These are phyloP conservation scores for Plagiodera versicolora DNA, from an alignment of 2,888 invertebrate species.

Conservation along the genomic window DNA sequence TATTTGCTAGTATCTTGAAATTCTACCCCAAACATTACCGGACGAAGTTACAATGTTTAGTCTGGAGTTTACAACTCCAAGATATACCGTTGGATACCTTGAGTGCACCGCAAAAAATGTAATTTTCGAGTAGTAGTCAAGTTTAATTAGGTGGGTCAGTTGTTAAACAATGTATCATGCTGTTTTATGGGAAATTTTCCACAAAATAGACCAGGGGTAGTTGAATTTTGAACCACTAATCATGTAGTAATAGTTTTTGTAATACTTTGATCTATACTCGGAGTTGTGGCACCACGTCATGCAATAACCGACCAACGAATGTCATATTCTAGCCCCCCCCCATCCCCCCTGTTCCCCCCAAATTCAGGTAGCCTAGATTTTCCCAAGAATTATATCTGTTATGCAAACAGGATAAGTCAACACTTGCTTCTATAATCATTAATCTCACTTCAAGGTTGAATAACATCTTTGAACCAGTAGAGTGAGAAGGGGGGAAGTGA, in stretches of 20 bases:
- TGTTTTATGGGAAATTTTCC: too few species aligned
- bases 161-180: too few species aligned
- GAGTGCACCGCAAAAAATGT: neutral
- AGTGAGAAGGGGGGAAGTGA: too few species aligned
- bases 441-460: conserved; percentile 23
- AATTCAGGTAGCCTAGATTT: neutral
- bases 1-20: neutral
- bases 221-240: too few species aligned
- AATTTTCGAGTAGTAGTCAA: neutral
- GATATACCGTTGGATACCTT: neutral
- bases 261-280: too few species aligned
- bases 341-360: too few species aligned
- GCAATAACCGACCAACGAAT: too few species aligned
- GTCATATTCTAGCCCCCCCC: too few species aligned
- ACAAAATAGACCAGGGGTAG: too few species aligned
- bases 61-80: neutral
- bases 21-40: neutral
- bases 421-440: conserved; percentile 19
- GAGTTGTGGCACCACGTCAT: too few species aligned
- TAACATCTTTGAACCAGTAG: conserved; percentile 8
- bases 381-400: neutral
- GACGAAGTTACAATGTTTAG: neutral
- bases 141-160: neutral
- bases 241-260: too few species aligned
- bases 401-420: conserved; percentile 18